These are phyloP conservation scores for Phyllopteryx taeniolatus DNA, from an alignment of 2,113 vertebrate species.

Conservation along the genomic window DNA sequence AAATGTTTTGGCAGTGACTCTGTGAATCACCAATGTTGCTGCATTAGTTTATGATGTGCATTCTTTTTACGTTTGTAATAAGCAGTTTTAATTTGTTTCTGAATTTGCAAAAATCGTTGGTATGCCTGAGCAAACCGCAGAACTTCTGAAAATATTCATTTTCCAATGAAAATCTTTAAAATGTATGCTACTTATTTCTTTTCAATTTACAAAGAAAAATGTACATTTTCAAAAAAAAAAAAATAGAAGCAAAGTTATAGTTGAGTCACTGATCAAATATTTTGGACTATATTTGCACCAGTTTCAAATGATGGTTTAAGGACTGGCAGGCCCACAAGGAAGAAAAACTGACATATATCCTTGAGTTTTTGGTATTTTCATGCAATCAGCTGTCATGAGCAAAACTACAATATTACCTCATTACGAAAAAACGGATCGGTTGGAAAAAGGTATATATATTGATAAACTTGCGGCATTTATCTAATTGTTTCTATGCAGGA, in stretches of 20 bases:
- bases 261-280: neutral
- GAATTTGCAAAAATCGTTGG: neutral
- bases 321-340: neutral
- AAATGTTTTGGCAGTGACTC: neutral
- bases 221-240: neutral
- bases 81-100: neutral
- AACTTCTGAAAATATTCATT: neutral
- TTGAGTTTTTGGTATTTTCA: neutral
- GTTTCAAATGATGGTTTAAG: neutral
- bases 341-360: neutral
- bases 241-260: neutral
- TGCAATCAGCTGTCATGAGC: neutral
- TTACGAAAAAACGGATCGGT: neutral
- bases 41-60: neutral
- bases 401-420: neutral
- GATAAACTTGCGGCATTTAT: no score
- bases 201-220: neutral
- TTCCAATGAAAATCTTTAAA: neutral
- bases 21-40: neutral
- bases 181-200: neutral
- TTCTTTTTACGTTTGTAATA: neutral
- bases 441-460: no score
- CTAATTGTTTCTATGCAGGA: no score
- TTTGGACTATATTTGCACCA: neutral
- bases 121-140: neutral